A percentile compares a stretch with the other conserved stretches of the same genome.
Conservation (phyloP, 2,888 invertebrate genomes). For the Tupiocoris notatus region DNA sequence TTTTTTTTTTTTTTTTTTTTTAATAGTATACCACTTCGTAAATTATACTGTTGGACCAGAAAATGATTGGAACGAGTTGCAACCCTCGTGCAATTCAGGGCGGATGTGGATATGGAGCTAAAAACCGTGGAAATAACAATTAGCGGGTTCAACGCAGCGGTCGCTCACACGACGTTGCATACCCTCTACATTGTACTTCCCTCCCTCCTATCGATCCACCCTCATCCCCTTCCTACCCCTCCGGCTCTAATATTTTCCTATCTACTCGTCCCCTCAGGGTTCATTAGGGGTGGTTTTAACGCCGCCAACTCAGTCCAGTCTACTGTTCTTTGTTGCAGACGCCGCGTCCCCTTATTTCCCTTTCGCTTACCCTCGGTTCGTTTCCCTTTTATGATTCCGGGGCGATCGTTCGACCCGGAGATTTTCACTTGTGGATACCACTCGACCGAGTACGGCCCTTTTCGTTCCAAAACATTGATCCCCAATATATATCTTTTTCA, state of each 20-base stretch:
- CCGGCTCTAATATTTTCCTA: not conserved
- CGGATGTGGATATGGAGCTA: not conserved
- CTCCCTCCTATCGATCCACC: not conserved
- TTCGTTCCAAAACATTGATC: not conserved
- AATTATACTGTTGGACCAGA: too few relatives aligned
- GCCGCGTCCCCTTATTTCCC: not conserved
- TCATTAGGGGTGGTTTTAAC: not conserved
- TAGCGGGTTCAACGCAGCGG: slow-evolving; percentile 2
- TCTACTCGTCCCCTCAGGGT: not conserved
- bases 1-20: too few relatives aligned
- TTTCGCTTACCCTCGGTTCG: not conserved
- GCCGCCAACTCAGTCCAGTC: not conserved
- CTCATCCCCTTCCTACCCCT: not conserved
- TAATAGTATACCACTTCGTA: too few relatives aligned
- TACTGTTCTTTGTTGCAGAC: not conserved
- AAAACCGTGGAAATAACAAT: slow-evolving; percentile 21
- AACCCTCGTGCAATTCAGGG: not conserved
- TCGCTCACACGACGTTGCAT: not conserved
- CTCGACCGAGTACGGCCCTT: not conserved
- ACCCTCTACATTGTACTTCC: not conserved
- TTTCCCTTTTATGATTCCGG: not conserved
- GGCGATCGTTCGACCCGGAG: not conserved
- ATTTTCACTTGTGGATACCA: not conserved
- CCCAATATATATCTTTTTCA: not conserved
- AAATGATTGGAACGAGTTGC: too few relatives aligned